These are phyloP conservation scores for Malurus cyaneus DNA, from an alignment of 2,113 vertebrate genomes.

Conservation along the genomic window DNA sequence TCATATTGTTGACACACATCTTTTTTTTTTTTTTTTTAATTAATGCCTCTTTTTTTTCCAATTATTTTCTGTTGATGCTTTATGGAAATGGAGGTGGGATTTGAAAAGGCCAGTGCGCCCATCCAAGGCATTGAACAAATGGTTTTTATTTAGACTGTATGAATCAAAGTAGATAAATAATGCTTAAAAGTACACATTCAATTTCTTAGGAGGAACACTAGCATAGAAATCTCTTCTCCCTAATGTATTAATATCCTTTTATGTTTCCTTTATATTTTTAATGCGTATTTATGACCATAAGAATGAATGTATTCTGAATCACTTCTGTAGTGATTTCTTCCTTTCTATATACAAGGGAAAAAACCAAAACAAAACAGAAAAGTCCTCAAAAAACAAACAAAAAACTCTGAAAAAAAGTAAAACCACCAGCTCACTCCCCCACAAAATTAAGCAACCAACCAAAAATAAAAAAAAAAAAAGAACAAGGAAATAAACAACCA, in stretches of 20 bases:
- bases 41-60: too few species aligned
- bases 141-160: neutral
- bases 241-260: neutral
- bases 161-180: neutral
- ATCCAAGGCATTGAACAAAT: neutral
- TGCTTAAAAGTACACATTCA: neutral
- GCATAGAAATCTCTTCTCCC: neutral
- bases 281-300: neutral
- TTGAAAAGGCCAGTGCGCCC: neutral
- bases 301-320: neutral
- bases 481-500: accelerated
- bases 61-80: neutral
- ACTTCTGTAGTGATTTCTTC: accelerated
- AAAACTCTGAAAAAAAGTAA: neutral
- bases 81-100: neutral
- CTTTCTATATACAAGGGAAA: neutral
- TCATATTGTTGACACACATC: neutral
- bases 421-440: accelerated
- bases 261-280: neutral
- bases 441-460: neutral
- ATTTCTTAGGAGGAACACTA: neutral
- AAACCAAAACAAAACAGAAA: neutral
- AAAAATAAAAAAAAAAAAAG: neutral
- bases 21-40: neutral
- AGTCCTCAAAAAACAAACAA: accelerated